A percentile compares a stretch with the other conserved stretches of the same genome.
Evolutionary conservation across 2,113 vertebrate species (phyloP).

Genomic region (Nothocercus julius): DNA sequence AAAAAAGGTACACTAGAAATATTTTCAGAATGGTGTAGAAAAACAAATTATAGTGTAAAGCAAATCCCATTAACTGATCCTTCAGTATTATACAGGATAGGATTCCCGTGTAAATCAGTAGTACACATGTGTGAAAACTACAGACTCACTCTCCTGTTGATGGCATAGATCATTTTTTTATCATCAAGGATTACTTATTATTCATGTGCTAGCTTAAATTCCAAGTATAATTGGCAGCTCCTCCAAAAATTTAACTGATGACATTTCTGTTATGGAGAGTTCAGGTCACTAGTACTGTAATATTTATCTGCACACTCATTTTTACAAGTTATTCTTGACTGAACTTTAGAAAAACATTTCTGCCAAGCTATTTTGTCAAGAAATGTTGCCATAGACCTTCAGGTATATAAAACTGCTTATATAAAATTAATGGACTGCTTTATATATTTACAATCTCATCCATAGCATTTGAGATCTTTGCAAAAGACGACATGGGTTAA

Average conservation of each 20-base stretch:
- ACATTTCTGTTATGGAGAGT: background rate
- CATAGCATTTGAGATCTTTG: constrained; percentile 39
- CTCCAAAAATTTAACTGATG: background rate
- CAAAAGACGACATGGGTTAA: constrained; percentile 53
- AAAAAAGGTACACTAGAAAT: background rate
- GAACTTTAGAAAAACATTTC: constrained; percentile 58
- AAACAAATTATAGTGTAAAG: background rate
- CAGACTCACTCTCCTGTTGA: background rate
- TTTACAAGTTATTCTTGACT: constrained; percentile 34
- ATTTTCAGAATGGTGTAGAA: background rate
- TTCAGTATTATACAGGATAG: background rate
- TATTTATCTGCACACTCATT: constrained; percentile 10
- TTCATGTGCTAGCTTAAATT: background rate
- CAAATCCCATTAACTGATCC: background rate
- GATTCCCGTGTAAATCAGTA: background rate
- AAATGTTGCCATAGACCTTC: constrained; percentile 57
- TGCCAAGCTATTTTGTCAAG: constrained; percentile 60
- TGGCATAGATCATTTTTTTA: background rate
- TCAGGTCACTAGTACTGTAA: background rate
- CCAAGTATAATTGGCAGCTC: background rate
- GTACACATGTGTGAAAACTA: background rate
- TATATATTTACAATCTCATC: constrained; percentile 65
- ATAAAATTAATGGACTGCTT: constrained; percentile 78
- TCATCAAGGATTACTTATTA: background rate
- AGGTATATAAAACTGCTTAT: constrained; percentile 70